Base-by-base conservation (phyloP, 2,888 invertebrate genomes). In the Metellina segmentata region DNA sequence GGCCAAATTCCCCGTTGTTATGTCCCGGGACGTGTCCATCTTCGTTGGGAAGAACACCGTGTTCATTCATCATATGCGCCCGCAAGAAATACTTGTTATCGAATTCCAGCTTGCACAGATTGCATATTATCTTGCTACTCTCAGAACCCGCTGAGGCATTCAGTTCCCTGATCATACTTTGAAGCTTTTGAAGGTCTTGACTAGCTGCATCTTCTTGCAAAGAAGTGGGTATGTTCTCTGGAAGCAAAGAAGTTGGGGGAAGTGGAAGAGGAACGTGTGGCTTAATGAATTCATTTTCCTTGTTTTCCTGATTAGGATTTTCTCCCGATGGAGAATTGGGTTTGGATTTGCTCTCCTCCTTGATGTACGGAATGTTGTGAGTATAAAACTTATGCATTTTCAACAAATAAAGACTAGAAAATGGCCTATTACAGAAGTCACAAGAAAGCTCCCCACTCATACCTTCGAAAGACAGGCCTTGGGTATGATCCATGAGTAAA, bases 121-220 rank as follows among this genome's bases (percentile, higher is more conserved):
- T 96, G 94, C 97, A 97, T 48, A 95, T 95, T 53, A 94, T 93
- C 72, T 93, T 91, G 75, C 86, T 93, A 48, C 93, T 93, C 81
- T 93, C 93, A 53, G 88, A 87, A 72, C 90, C 89, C 19, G 93
- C 92, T 83, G 49, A 96, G 94, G 7, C 98, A 95, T 97, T 98
- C 94, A 98, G 95, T 95, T 97, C 98, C 94, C 97, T 96, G 94
- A 97, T 97, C 98, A 98, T 98, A 34, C 97, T 97, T 95, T 98
- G 98, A 89, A 98, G 95, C 94, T 98, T 98, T 93, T 98, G 97
- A 16, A 98, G 95, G 95, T 98, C 98, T 95, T 98, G 97, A 93
- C 97, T 97, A 85, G 98, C 97, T 90, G 94, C 94, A 69, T 93
- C 93, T 93, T 89, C 89, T 83, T 82, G 86, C 77, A 89, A 82